Evolutionary conservation across 2,888 invertebrate species (phyloP).

Genomic region (Cephus pygmeus): DNA sequence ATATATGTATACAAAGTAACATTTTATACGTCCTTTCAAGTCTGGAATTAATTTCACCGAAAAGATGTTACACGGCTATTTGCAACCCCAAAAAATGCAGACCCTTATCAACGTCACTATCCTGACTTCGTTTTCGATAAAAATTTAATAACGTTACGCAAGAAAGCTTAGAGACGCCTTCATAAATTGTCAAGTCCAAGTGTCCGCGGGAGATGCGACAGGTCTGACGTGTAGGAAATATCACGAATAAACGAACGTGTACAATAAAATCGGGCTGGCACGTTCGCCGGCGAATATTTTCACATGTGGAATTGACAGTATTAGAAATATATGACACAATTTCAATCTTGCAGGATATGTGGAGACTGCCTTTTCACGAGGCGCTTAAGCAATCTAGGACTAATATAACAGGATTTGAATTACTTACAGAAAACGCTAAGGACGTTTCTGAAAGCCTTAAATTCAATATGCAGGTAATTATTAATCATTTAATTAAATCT

Average conservation of each 20-base stretch:
- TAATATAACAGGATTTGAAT: slow-evolving; percentile 53
- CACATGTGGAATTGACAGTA: neutral
- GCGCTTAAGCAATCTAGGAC: slow-evolving; percentile 43
- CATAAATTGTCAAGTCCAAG: neutral
- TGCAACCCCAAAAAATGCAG: neutral
- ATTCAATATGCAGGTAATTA: slow-evolving; percentile 4
- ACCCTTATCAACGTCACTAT: neutral
- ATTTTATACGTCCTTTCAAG: neutral
- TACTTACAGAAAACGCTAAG: slow-evolving; percentile 40
- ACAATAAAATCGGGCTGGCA: neutral
- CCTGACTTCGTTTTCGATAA: neutral
- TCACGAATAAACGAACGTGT: neutral
- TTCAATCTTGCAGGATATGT: slow-evolving; percentile 42
- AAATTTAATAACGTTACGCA: neutral
- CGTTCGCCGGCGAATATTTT: neutral
- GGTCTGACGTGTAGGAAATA: neutral
- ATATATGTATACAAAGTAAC: neutral
- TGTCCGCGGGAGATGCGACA: neutral
- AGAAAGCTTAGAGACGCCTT: neutral
- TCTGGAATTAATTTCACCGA: neutral
- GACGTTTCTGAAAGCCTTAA: slow-evolving; percentile 19
- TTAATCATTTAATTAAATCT: neutral
- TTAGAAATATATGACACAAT: neutral
- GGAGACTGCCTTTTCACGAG: slow-evolving; percentile 36
- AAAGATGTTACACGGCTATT: neutral